phyloP scores from a whole-genome alignment of 1,140 invertebrate species.

The Hycleus phaleratus region DNA sequence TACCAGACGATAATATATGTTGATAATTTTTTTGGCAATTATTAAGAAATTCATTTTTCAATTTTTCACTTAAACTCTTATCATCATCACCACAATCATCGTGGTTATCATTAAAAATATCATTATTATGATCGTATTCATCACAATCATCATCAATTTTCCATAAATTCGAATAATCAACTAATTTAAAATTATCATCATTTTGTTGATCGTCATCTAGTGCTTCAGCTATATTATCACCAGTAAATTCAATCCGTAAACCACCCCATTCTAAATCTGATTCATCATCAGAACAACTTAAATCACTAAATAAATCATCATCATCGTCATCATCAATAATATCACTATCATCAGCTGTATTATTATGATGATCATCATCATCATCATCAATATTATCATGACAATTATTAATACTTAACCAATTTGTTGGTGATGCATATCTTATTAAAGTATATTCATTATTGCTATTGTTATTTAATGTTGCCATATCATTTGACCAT shows the following conservation, averaged over 20 bases:
- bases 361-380: conserved; percentile 30
- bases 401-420: conserved; percentile 30
- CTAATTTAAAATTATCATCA: conserved; percentile 22
- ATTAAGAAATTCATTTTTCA: conserved; percentile 35
- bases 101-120: no score
- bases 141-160: conserved; percentile 30
- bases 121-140: no score
- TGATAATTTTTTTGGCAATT: conserved; percentile 28
- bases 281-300: conserved; percentile 38
- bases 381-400: conserved; percentile 44
- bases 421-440: conserved; percentile 47
- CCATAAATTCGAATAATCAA: conserved; percentile 28
- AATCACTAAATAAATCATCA: conserved; percentile 22
- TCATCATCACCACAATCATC: background rate
- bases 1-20: conserved; percentile 27
- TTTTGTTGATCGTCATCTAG: conserved; percentile 55
- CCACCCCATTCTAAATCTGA: conserved; percentile 45
- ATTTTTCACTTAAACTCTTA: conserved; percentile 26
- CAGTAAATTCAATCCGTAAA: conserved; percentile 69
- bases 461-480: background rate
- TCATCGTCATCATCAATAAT: conserved; percentile 46
- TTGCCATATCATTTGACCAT: conserved; percentile 83
- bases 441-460: conserved; percentile 27
- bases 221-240: conserved; percentile 76
- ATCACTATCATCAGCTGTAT: conserved; percentile 26